Conservation (phyloP, 2,888 invertebrate genomes). For the Lumbricus terrestris region DNA sequence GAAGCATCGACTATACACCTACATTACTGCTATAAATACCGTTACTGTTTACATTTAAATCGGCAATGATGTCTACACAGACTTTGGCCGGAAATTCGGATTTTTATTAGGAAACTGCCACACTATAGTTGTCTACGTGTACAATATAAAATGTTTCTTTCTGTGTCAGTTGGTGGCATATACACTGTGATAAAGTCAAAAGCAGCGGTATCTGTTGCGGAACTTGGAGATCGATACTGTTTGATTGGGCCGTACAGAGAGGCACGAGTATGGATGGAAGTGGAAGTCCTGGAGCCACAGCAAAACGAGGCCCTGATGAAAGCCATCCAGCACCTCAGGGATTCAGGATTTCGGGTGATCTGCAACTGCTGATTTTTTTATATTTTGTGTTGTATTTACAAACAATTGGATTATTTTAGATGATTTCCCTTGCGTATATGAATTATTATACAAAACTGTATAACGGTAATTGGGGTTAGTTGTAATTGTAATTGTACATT, state of each 20-base stretch:
- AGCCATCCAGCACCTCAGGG: conserved; percentile 60
- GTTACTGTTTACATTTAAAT: no score
- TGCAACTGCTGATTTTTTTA: not conserved
- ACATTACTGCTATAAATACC: no score
- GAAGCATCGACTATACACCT: no score
- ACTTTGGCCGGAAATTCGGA: not conserved
- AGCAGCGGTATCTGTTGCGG: conserved; percentile 91
- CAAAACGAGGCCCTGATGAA: conserved; percentile 58
- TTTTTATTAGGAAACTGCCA: not conserved
- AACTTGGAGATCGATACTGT: conserved; percentile 96
- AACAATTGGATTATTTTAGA: no score
- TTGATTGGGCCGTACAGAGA: conserved; percentile 94
- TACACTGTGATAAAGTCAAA: conserved; percentile 98
- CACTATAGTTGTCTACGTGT: not conserved
- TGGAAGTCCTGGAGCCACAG: conserved; percentile 80
- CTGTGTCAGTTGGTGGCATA: conserved; percentile 91
- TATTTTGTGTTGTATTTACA: no score
- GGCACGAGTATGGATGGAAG: conserved; percentile 85
- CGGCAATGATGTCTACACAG: no score
- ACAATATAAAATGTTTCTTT: conserved; percentile 40
- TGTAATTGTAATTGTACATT: no score
- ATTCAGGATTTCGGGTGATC: conserved; percentile 66
- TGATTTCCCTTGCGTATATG: no score
- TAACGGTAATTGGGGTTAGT: no score
- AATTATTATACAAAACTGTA: no score